A percentile compares a stretch with the other conserved stretches of the same genome.
These are phyloP conservation scores for Synergus umbraculus DNA, from an alignment of 2,888 invertebrate genomes.

Conservation along the genomic window DNA sequence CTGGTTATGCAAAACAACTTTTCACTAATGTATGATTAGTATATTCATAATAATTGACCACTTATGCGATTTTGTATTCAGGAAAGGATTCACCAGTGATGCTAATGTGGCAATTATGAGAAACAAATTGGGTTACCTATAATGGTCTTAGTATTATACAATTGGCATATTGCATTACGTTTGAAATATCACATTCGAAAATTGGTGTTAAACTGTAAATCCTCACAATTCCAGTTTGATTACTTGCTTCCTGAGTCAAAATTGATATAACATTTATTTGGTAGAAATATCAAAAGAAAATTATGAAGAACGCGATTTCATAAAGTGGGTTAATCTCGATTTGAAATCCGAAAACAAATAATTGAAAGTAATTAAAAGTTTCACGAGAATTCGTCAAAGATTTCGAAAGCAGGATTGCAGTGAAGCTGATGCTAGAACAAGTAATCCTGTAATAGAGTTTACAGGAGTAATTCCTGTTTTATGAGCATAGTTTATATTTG, in stretches of 20 bases:
- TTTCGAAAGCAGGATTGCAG: constrained; percentile 19
- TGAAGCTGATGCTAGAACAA: constrained; percentile 20
- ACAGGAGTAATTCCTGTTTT: constrained; percentile 29
- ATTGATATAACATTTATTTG: not conserved
- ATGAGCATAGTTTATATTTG: constrained; percentile 25
- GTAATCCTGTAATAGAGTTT: constrained; percentile 32
- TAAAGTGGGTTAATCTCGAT: constrained; percentile 22
- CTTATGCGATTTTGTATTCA: not conserved
- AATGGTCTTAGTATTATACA: constrained; percentile 10
- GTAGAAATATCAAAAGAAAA: not conserved
- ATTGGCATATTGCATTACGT: not conserved
- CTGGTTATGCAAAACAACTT: constrained; percentile 18
- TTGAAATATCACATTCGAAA: constrained; percentile 6
- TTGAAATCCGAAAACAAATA: not conserved
- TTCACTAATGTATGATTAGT: not conserved
- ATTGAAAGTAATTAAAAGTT: constrained; percentile 35
- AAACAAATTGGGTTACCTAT: constrained; percentile 2
- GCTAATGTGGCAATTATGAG: constrained; percentile 7
- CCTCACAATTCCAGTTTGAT: not conserved
- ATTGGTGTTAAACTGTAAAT: not conserved
- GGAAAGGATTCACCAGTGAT: not conserved
- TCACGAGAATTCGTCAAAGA: constrained; percentile 33
- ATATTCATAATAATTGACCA: constrained; percentile 17
- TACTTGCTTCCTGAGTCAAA: not conserved
- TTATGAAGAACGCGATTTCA: not conserved